A percentile compares a stretch with the other conserved stretches of the same genome.
Conservation (phyloP, 2,888 invertebrate species). For the Noctuana brunneofusca region DNA sequence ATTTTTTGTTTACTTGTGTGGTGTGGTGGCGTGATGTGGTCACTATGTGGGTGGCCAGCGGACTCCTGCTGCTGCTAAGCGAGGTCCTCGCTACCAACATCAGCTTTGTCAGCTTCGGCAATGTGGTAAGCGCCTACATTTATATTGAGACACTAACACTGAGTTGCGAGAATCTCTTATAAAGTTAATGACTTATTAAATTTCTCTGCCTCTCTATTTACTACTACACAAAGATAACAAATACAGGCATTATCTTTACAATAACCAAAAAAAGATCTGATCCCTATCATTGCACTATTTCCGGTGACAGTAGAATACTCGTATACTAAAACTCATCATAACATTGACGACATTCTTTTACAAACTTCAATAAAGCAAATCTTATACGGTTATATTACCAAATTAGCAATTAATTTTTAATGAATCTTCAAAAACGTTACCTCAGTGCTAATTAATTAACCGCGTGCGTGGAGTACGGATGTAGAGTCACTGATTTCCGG, state of each 20-base stretch:
- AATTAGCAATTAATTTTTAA: background rate
- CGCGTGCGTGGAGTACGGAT: background rate
- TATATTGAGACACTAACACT: background rate
- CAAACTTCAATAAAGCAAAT: no score
- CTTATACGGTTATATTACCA: background rate
- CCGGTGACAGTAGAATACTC: no score
- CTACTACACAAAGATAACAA: no score
- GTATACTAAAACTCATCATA: no score
- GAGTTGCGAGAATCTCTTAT: no score
- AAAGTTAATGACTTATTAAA: no score
- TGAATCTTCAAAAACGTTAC: conserved; percentile 3
- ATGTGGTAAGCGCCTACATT: conserved; percentile 57
- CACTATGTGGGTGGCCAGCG: conserved; percentile 68
- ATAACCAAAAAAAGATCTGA: no score
- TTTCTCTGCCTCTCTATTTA: no score
- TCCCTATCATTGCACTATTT: no score
- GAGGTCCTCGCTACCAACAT: conserved; percentile 60
- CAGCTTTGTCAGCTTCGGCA: conserved; percentile 53
- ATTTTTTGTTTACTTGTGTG: conserved; percentile 48
- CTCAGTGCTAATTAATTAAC: background rate
- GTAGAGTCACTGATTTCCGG: background rate
- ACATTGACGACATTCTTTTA: no score
- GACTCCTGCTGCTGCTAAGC: conserved; percentile 64
- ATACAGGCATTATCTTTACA: no score
- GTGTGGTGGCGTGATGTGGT: conserved; percentile 57